Percentiles rank a stretch among this genome's conserved stretches.
Evolutionary conservation across 30 jellyfish, hydroid and myxozoan species (phyloP).

Genomic region (Chrysaora quinquecirrha): DNA sequence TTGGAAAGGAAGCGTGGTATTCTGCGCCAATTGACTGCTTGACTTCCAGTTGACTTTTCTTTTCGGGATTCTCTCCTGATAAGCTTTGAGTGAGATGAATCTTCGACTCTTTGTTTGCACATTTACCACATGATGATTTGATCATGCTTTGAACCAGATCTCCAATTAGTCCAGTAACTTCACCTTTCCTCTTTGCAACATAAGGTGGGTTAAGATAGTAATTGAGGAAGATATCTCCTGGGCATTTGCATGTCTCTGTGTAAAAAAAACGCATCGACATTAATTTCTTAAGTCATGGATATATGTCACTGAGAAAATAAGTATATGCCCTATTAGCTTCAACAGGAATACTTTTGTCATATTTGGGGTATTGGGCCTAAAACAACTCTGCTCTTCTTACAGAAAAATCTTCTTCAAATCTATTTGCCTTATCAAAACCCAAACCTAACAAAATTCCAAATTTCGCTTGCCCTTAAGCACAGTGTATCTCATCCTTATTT

Average conservation of each 20-base stretch:
- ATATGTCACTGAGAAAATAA: no score
- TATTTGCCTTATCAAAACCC: no score
- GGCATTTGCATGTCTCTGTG: slow-evolving; percentile 71
- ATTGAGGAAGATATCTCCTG: slow-evolving; percentile 32
- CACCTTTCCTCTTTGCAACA: slow-evolving; percentile 14
- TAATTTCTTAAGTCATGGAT: no score
- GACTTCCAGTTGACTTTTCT: slow-evolving; percentile 42
- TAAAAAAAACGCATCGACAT: no score
- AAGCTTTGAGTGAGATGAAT: slow-evolving; percentile 16
- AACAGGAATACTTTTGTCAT: no score
- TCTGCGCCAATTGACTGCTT: slow-evolving; percentile 53
- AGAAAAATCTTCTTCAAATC: no score
- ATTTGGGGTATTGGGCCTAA: no score
- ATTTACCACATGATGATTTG: slow-evolving; percentile 48
- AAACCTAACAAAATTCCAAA: no score
- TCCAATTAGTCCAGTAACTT: slow-evolving; percentile 54
- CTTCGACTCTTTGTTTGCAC: slow-evolving; percentile 25
- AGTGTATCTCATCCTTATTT: no score
- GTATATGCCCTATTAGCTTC: no score
- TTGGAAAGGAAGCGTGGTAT: slow-evolving; percentile 64
- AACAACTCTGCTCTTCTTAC: no score
- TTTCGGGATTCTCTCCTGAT: slow-evolving; percentile 66
- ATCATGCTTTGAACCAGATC: slow-evolving; percentile 49
- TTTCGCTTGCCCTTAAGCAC: no score
- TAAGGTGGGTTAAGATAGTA: slow-evolving; percentile 67